phyloP scores from a whole-genome alignment of 1,140 invertebrate genomes.

The Drosophila mayri region DNA sequence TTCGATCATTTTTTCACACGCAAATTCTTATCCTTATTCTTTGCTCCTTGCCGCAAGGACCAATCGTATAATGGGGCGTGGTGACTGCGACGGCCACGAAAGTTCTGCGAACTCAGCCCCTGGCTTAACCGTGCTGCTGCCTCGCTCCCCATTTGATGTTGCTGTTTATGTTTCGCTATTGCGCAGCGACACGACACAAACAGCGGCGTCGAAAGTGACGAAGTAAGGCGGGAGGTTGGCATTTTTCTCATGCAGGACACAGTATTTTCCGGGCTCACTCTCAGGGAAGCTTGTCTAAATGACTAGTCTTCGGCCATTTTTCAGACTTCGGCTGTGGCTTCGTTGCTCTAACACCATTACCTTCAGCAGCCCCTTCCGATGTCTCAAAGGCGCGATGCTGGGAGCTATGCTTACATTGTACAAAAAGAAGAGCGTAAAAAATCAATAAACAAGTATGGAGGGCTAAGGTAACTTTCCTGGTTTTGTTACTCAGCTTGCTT shows the following conservation, averaged over 20 bases:
- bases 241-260: constrained; percentile 67
- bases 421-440: constrained; percentile 51
- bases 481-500: background rate
- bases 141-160: constrained; percentile 66
- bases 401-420: constrained; percentile 6
- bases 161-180: constrained; percentile 81
- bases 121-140: constrained; percentile 45
- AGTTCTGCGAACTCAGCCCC: constrained; percentile 31
- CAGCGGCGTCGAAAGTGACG: constrained; percentile 17
- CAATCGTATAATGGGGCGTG: constrained; percentile 84
- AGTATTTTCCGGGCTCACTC: constrained; percentile 54
- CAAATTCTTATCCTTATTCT: constrained; percentile 84
- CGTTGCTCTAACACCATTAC: constrained; percentile 1
- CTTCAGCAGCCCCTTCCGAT: constrained; percentile 39
- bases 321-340: constrained; percentile 36
- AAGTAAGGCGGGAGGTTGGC: constrained; percentile 7
- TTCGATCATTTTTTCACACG: constrained; percentile 84
- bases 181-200: constrained; percentile 56
- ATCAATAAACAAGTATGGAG: constrained; percentile 54
- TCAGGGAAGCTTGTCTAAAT: constrained; percentile 7
- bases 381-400: constrained; percentile 5
- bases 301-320: constrained; percentile 61
- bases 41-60: constrained; percentile 82
- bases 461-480: background rate
- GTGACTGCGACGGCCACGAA: constrained; percentile 60